Evolutionary conservation across 2,888 invertebrate genomes (phyloP), one percentile per base, ranked within the genome.

Genomic region (Belgica antarctica): DNA sequence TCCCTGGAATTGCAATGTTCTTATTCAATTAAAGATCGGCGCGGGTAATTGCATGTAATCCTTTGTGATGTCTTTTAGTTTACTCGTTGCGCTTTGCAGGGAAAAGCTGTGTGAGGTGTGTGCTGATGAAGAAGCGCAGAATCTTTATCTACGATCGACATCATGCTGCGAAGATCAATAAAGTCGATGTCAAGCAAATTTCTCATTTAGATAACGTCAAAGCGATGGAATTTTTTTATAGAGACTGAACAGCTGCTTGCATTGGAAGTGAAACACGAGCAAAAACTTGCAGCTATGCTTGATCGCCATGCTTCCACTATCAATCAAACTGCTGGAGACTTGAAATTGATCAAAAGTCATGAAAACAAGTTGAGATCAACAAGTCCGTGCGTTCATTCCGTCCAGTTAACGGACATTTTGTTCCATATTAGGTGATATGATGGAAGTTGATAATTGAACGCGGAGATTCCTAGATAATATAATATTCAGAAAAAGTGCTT

Each of bases 201-300:
- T 31, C 17, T 36, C 63, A 63, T 63, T 63, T 19, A 63, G 63
- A 63, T 63, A 63, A 63, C 36, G 63, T 63, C 63, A 36, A 22
- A n/a, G 15, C 10, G 41, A 41, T 41, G 7, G 15, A 41, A 41
- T 41, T 41, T 41, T 41, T 12, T 15, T 41, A 12, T 41, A 3
- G n/a, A 41, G 12, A 41, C 41, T 41, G 12, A 4, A n/a, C n/a
- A 41, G 15, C 41, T 4, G 12, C 41, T 10, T 41, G 41, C n/a
- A n/a, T 41, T 10, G 41, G 10, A 4, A 12, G 41, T 7, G 41
- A 41, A 41, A 41, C 41, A n/a, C 15, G 41, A 41, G 7, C 12
- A 15, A 4, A 41, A 41, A 3, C 4, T 31, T 10, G 7, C 7
- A 12, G 12, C 15, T 3, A 41, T n/a, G 15, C 34, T 31, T 31